A percentile compares a stretch with the other conserved stretches of the same genome.
Evolutionary conservation across 2,797 vertebrate species (phyloP).

Genomic region (Numenius phaeopus): DNA sequence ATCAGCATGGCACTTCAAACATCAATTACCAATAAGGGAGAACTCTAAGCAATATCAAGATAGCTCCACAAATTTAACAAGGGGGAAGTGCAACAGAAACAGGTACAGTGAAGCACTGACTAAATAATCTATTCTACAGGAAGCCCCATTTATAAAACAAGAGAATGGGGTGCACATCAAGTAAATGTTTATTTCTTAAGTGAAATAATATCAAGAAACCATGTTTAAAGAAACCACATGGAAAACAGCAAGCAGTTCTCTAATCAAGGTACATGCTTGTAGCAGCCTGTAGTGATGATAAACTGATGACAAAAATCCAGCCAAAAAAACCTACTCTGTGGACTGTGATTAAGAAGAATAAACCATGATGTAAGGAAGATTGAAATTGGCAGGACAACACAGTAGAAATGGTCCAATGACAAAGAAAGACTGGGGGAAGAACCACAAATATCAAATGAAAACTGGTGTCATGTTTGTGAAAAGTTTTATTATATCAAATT

Average conservation of each 20-base stretch:
- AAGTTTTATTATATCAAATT: background rate
- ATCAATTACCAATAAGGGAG: background rate
- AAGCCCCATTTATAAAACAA: background rate
- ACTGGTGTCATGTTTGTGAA: background rate
- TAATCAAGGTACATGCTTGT: background rate
- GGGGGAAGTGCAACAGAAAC: background rate
- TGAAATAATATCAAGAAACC: background rate
- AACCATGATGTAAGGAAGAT: background rate
- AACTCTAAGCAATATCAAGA: background rate
- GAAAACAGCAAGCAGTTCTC: background rate
- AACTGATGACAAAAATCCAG: background rate
- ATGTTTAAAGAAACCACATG: background rate
- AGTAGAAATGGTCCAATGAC: background rate
- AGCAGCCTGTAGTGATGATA: background rate
- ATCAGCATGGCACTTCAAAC: background rate
- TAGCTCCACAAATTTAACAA: background rate
- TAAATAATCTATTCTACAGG: background rate
- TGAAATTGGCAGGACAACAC: background rate
- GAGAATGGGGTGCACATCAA: background rate
- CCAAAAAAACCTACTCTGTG: background rate
- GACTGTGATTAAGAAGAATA: background rate
- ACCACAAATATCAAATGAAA: background rate
- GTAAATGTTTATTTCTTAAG: background rate
- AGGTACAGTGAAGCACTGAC: background rate
- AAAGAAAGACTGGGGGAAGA: background rate